Evolutionary conservation across 2,113 vertebrate genomes (phyloP).

Genomic region (Upupa epops): DNA sequence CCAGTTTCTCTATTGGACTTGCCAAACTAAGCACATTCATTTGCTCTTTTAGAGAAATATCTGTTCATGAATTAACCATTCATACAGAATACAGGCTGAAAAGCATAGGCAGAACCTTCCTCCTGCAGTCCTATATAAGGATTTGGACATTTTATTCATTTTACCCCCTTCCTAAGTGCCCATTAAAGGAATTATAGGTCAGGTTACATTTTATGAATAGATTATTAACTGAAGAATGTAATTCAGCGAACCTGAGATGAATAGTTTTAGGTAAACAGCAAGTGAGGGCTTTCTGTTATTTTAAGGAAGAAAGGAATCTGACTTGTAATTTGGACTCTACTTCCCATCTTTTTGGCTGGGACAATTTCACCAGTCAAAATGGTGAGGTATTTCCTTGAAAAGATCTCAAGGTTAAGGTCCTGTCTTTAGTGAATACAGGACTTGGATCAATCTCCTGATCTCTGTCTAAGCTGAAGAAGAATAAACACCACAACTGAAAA

Average conservation of each 20-base stretch:
- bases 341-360: not conserved
- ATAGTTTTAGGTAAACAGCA: not conserved
- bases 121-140: not conserved
- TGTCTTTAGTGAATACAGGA: not conserved
- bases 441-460: not conserved
- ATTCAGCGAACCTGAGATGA: not conserved
- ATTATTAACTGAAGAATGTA: not conserved
- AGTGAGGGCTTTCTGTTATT: not conserved
- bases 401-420: not conserved
- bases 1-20: conserved; percentile 30
- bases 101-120: not conserved
- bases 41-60: conserved; percentile 39
- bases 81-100: conserved; percentile 5
- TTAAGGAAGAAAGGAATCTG: not conserved
- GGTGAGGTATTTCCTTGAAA: not conserved
- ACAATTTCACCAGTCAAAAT: not conserved
- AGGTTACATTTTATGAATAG: not conserved
- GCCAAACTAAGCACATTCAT: conserved; percentile 38
- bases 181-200: not conserved
- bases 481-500: no score
- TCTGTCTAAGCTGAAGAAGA: no score
- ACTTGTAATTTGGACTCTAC: not conserved
- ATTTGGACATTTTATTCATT: not conserved
- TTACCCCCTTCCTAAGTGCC: not conserved
- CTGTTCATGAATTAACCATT: conserved; percentile 46